Evolutionary conservation across 2,797 vertebrate genomes (phyloP).

Genomic region (Lepus townsendii): DNA sequence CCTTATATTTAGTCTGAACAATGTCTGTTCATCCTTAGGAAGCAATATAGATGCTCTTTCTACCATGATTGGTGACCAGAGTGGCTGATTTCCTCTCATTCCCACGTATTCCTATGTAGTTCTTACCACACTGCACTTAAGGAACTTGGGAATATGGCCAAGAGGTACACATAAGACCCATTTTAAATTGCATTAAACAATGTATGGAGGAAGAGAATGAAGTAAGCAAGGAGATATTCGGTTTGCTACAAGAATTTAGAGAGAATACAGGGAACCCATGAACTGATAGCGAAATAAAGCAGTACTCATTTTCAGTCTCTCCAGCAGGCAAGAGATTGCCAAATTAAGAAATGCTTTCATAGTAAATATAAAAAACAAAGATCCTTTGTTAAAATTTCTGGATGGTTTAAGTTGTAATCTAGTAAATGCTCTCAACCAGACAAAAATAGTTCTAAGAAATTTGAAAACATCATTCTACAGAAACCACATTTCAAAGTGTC

Average conservation of each 20-base stretch:
- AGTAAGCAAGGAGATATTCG: not conserved
- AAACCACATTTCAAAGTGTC: not conserved
- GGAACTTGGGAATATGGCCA: not conserved
- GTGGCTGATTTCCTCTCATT: not conserved
- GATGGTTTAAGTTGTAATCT: not conserved
- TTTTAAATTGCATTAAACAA: not conserved
- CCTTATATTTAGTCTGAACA: not conserved
- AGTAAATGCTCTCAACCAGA: not conserved
- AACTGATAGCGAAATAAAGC: not conserved
- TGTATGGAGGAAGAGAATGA: not conserved
- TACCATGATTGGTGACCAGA: not conserved
- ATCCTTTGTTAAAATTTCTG: not conserved
- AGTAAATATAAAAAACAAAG: slow-evolving; percentile 13
- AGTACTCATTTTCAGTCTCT: not conserved
- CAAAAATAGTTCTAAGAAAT: not conserved
- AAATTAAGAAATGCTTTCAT: not conserved
- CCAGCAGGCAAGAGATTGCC: not conserved
- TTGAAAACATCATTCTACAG: not conserved
- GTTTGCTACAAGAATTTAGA: not conserved
- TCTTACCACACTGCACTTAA: not conserved
- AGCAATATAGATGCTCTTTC: not conserved
- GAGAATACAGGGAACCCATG: not conserved
- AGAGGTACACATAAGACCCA: not conserved
- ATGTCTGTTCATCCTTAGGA: not conserved
- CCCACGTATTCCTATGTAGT: not conserved